Percentiles rank a stretch among this genome's conserved stretches.
phyloP scores from a whole-genome alignment of 2,113 vertebrate genomes.

The Copsychus sechellarum region DNA sequence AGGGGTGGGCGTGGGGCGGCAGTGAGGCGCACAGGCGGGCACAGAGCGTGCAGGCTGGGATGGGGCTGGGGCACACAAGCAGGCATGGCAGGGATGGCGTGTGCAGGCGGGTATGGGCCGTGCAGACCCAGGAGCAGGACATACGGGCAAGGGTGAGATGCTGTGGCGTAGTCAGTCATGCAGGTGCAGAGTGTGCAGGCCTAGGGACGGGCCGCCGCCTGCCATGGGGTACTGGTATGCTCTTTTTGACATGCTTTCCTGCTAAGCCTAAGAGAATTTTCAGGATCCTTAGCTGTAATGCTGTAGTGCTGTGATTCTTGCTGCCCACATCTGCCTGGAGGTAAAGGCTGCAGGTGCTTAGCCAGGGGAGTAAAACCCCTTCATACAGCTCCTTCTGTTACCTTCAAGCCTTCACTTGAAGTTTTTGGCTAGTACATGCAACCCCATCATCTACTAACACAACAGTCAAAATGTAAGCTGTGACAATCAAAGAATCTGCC shows the following conservation, averaged over 20 bases:
- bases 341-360: neutral
- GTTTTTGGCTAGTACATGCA: neutral
- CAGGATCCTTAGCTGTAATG: neutral
- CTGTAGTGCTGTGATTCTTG: neutral
- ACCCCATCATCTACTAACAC: neutral
- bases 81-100: rapidly evolving
- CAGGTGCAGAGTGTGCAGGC: no score
- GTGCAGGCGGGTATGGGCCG: rapidly evolving
- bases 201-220: no score
- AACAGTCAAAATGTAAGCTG: neutral
- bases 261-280: rapidly evolving
- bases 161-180: neutral
- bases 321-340: neutral
- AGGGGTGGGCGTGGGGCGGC: neutral
- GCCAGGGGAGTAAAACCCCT: neutral
- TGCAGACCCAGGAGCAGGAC: no score
- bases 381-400: no score
- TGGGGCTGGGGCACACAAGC: no score
- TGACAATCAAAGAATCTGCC: neutral
- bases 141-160: rapidly evolving
- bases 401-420: neutral
- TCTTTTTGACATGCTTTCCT: neutral
- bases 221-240: rapidly evolving
- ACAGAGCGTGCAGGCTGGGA: neutral
- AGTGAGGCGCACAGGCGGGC: neutral